Conservation (phyloP, 2,888 invertebrate species). For the Limenitis arthemis region DNA sequence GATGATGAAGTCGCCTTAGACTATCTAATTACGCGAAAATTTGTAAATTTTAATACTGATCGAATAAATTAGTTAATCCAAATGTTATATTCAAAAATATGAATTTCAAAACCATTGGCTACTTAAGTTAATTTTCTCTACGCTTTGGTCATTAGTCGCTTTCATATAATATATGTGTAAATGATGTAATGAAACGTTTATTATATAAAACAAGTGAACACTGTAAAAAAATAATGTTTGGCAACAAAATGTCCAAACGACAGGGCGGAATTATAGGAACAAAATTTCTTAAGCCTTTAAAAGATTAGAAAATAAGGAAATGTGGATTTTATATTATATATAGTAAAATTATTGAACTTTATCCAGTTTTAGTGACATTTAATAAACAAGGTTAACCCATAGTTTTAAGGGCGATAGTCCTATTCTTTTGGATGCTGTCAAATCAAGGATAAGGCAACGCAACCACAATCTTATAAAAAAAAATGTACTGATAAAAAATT, state of each 20-base stretch:
- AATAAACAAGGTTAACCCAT: too few species aligned
- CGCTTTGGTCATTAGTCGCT: conserved; percentile 18
- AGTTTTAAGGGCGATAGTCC: too few species aligned
- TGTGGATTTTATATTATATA: background rate
- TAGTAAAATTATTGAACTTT: too few species aligned
- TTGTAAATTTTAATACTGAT: conserved; percentile 12
- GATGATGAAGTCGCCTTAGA: too few species aligned
- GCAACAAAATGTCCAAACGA: conserved; percentile 2
- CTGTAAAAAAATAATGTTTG: background rate
- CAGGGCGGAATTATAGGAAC: conserved; percentile 22
- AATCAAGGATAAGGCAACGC: too few species aligned
- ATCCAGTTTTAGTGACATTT: too few species aligned
- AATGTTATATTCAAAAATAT: conserved; percentile 10
- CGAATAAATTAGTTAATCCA: background rate
- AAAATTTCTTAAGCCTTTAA: conserved; percentile 16
- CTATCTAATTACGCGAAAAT: background rate
- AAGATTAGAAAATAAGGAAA: too few species aligned
- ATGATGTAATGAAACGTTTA: background rate
- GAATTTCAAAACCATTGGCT: conserved; percentile 16
- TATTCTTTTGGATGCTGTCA: too few species aligned
- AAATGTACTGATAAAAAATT: too few species aligned
- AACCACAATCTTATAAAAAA: too few species aligned
- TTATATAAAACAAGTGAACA: background rate
- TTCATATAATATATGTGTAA: conserved; percentile 1
- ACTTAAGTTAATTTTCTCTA: conserved; percentile 16